Conservation (phyloP, 2,113 vertebrate species). For the Sinocyclocheilus rhinocerous region DNA sequence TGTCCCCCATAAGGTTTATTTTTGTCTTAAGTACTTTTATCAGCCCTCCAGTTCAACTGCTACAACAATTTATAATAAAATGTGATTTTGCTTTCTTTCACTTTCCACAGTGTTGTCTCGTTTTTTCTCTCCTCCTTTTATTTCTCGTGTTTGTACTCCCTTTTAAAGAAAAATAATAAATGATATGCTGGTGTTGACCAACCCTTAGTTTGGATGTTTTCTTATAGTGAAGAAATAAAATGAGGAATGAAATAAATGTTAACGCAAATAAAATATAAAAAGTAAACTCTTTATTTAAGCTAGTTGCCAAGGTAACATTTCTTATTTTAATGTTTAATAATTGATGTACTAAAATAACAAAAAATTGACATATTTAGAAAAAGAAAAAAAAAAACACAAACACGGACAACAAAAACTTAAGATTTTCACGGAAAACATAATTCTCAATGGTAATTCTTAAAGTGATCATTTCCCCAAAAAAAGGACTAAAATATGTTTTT, state of each 20-base stretch:
- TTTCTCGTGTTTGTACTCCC: constrained; percentile 71
- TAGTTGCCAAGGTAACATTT: no score
- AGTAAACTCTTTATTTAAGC: no score
- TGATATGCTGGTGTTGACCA: constrained; percentile 69
- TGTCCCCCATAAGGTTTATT: constrained; percentile 41
- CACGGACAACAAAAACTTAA: no score
- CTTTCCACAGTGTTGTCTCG: constrained; percentile 64
- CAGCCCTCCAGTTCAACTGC: constrained; percentile 46
- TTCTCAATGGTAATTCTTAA: background rate
- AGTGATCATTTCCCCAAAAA: background rate
- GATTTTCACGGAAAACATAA: background rate
- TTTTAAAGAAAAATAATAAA: constrained; percentile 71
- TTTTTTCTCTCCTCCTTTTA: constrained; percentile 57
- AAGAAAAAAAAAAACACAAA: no score
- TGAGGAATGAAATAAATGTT: no score
- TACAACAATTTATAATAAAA: constrained; percentile 61
- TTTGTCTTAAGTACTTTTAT: constrained; percentile 47
- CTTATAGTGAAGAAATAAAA: background rate
- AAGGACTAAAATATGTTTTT: background rate
- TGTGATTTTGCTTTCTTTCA: constrained; percentile 57
- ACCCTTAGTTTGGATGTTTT: background rate
- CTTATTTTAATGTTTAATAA: no score
- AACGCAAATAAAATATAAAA: no score
- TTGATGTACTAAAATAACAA: no score
- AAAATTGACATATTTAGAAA: no score